phyloP scores from a whole-genome alignment of 1,140 invertebrate species.

The Aplysia californica region DNA sequence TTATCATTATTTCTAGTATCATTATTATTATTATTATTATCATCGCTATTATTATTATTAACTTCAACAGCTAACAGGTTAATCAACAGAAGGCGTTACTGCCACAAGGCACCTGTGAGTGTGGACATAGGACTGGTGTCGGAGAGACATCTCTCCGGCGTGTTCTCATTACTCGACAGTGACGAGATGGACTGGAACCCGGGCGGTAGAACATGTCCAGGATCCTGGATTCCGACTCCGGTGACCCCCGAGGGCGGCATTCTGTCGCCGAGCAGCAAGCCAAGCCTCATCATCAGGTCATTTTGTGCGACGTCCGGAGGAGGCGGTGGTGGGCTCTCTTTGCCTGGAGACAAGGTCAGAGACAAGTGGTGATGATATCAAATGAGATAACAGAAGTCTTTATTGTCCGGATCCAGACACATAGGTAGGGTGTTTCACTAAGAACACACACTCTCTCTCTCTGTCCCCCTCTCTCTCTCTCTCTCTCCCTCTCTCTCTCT shows the following conservation, averaged over 20 bases:
- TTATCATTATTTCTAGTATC: no score
- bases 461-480: no score
- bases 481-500: no score
- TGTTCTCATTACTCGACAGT: conserved; percentile 80
- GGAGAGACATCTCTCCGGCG: conserved; percentile 72
- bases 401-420: no score
- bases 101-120: conserved; percentile 83
- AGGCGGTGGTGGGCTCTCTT: conserved; percentile 60
- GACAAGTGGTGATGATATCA: not conserved
- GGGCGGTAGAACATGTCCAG: no score
- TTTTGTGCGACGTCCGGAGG: conserved; percentile 70
- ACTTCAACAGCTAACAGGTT: no score
- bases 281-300: conserved; percentile 88
- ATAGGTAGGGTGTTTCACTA: no score
- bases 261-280: conserved; percentile 80
- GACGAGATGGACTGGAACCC: conserved; percentile 76
- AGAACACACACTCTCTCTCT: no score
- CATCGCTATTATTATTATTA: no score
- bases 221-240: not conserved
- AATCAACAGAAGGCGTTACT: no score
- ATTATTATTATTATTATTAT: no score
- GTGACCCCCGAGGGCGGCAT: not conserved
- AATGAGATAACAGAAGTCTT: no score
- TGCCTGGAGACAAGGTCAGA: conserved; percentile 32
- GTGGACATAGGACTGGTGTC: conserved; percentile 91